Percentiles rank a stretch among this genome's conserved stretches.
Conservation (phyloP, 2,113 vertebrate species). For the Climacteris rufus region DNA sequence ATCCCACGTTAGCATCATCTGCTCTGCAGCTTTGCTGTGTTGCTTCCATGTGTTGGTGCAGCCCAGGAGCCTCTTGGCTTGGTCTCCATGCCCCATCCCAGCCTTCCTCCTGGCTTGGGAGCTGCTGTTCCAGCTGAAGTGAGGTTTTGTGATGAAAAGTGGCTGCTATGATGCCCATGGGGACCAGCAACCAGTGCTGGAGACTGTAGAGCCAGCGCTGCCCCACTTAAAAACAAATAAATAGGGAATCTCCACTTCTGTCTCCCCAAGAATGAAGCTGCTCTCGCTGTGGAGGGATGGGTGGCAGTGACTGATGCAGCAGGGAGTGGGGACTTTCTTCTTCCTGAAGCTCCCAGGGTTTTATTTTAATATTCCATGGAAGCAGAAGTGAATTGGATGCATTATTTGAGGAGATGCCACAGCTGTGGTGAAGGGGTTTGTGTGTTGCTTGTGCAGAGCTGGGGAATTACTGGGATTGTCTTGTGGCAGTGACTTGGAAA, state of each 20-base stretch:
- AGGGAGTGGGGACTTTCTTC: not conserved
- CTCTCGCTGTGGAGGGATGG: rapidly evolving
- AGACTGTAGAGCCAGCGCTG: not conserved
- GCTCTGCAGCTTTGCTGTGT: not conserved
- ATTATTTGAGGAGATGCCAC: rapidly evolving
- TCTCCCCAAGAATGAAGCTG: not conserved
- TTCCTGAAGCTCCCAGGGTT: not conserved
- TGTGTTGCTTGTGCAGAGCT: rapidly evolving
- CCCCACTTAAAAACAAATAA: not conserved
- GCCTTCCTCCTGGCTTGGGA: not conserved
- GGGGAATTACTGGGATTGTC: rapidly evolving
- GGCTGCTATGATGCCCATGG: not conserved
- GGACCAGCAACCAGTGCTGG: not conserved
- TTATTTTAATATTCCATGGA: not conserved
- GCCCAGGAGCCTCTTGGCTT: not conserved
- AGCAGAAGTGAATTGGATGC: not conserved
- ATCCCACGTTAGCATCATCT: not conserved
- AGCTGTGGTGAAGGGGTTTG: rapidly evolving
- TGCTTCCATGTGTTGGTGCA: not conserved
- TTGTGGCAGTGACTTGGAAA: not conserved
- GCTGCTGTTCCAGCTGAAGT: not conserved
- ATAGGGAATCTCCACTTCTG: not conserved
- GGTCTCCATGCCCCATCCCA: not conserved
- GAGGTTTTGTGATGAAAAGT: not conserved
- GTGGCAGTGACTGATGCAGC: not conserved